These are phyloP conservation scores for Drosophila borealis DNA, from an alignment of 2,888 invertebrate species.

Conservation along the genomic window DNA sequence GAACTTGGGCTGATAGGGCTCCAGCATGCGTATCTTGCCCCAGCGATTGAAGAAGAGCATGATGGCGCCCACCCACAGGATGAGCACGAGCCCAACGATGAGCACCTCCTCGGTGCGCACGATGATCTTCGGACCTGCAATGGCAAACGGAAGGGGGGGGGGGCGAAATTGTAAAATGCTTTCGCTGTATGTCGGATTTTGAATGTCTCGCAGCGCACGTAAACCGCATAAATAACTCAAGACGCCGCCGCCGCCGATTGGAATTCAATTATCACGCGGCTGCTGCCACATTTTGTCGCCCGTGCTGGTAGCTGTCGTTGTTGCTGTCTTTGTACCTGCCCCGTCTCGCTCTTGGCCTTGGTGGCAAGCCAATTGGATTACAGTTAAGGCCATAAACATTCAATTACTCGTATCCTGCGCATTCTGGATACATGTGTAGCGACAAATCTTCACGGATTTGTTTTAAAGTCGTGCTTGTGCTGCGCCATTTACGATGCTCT, in stretches of 20 bases:
- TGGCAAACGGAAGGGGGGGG: not conserved
- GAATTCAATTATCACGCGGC: conserved; percentile 63
- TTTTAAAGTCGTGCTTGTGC: conserved; percentile 16
- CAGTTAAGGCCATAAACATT: conserved; percentile 53
- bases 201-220: conserved; percentile 43
- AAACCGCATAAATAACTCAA: conserved; percentile 58
- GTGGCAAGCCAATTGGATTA: conserved; percentile 45
- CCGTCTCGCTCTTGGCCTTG: not conserved
- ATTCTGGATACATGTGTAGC: conserved; percentile 11
- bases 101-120: conserved; percentile 94
- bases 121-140: conserved; percentile 88
- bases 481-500: conserved; percentile 12
- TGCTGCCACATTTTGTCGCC: conserved; percentile 11
- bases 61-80: conserved; percentile 95
- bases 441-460: conserved; percentile 28
- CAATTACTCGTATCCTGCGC: conserved; percentile 34
- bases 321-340: not conserved
- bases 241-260: conserved; percentile 34
- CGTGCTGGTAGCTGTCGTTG: no score
- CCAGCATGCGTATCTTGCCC: conserved; percentile 97
- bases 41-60: conserved; percentile 96
- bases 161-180: not conserved
- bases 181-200: no score
- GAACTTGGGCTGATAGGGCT: conserved; percentile 96
- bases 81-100: conserved; percentile 92